Conservation (phyloP, 2,797 vertebrate genomes). For the Sparidentex hasta region DNA sequence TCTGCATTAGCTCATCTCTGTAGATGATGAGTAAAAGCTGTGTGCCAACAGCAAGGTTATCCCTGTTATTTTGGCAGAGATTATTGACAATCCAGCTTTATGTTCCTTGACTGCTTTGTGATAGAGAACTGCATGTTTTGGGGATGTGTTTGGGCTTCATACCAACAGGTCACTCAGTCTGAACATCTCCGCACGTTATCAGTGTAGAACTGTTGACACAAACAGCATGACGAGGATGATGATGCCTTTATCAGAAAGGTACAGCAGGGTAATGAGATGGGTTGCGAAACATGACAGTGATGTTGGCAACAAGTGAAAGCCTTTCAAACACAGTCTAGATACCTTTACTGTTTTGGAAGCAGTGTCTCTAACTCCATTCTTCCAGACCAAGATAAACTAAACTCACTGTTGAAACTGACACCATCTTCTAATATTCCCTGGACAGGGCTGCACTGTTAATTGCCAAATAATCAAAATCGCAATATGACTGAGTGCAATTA, state of each 20-base stretch:
- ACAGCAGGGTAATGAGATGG: background rate
- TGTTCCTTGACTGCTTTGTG: background rate
- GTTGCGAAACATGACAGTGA: slow-evolving; percentile 5
- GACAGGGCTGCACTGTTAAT: too few relatives aligned
- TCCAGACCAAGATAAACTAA: background rate
- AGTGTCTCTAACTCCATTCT: background rate
- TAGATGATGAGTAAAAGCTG: background rate
- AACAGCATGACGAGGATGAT: background rate
- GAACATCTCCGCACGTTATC: background rate
- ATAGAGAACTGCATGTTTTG: background rate
- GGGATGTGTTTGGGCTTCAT: background rate
- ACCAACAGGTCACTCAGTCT: background rate
- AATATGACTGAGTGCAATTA: too few relatives aligned
- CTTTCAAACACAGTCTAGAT: background rate
- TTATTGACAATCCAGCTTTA: background rate
- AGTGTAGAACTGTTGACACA: background rate
- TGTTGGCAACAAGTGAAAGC: background rate
- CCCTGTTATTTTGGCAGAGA: background rate
- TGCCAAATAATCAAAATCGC: too few relatives aligned
- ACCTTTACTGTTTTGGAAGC: background rate
- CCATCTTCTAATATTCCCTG: too few relatives aligned
- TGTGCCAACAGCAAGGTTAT: background rate
- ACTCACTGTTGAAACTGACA: background rate
- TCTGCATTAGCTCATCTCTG: slow-evolving; percentile 14
- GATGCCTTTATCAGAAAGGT: slow-evolving; percentile 5